Base-by-base conservation (phyloP, 2,113 vertebrate genomes). In the Sorex fumeus region DNA sequence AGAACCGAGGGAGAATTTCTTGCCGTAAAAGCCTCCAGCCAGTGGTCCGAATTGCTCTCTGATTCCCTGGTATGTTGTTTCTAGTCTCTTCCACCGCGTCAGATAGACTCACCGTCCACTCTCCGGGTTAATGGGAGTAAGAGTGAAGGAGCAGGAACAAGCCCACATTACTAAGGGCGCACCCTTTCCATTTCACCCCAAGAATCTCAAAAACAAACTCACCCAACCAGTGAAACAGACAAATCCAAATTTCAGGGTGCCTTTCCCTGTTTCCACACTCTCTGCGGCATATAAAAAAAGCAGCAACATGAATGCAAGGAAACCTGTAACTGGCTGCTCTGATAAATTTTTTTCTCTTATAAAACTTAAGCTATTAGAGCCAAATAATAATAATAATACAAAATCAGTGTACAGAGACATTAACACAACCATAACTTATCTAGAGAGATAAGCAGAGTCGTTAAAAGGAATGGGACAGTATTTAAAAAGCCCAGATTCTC, bases 291-390 rank as follows among this genome's bases (percentile, higher is more conserved):
- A 45, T 27, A 25, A 28, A 6, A 6, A n/a, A 62, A 11, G 43
- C 36, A 69, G 18, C 43, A n/a, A 57, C 1, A 32, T 0, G 69
- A 57, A 60, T 45, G 27, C 43, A 75, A 25, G 71, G 36, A 40
- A 57, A 79, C 36, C 47, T 27, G 18, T 0, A 45, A 15, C 3
- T 36, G 45, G 45, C 79, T 90, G 23, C 36, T 72, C 40, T 40
- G n/a, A 72, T 40, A 8, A 23, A 15, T 80, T 62, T 34, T 72
- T 80, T 93, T n/a, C 21, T 72, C 84, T 93, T n/a, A 19, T 72
- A 66, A 34, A 80, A 21, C 67, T 88, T 21, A 43, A 88, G 78
- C 40, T 28, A 11, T 0, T 53, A 62, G 2, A 69, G 7, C 50
- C 27, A 92, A 92, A 67, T 40, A n/a, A n/a, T n/a, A n/a, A n/a